A percentile compares a stretch with the other conserved stretches of the same genome.
These are phyloP conservation scores for Apoderus coryli DNA, from an alignment of 2,888 invertebrate species.

Conservation along the genomic window DNA sequence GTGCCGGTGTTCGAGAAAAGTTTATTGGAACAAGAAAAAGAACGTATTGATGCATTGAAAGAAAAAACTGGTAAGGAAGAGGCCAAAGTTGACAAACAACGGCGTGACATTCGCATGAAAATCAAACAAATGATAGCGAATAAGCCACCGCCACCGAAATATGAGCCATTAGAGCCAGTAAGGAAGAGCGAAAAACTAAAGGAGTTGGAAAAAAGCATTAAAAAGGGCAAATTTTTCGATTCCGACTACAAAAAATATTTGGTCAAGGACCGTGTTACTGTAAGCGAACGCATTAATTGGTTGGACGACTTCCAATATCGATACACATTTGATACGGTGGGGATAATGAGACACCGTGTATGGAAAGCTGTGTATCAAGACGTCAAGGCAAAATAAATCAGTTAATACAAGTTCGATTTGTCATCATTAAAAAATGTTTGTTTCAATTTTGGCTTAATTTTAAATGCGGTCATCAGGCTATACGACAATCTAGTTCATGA, in stretches of 20 bases:
- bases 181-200: slow-evolving; percentile 29
- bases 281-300: slow-evolving; percentile 24
- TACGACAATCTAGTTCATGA: slow-evolving; percentile 28
- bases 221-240: slow-evolving; percentile 29
- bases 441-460: no score
- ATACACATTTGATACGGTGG: slow-evolving; percentile 31
- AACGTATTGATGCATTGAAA: slow-evolving; percentile 27
- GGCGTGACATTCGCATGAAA: slow-evolving; percentile 26
- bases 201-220: slow-evolving; percentile 29
- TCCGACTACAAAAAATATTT: slow-evolving; percentile 30
- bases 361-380: slow-evolving; percentile 32
- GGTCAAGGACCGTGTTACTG: slow-evolving; percentile 21
- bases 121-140: slow-evolving; percentile 24
- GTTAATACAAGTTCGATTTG: slow-evolving; percentile 17
- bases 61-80: slow-evolving; percentile 30
- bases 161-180: slow-evolving; percentile 29
- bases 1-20: slow-evolving; percentile 28
- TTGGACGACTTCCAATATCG: slow-evolving; percentile 26
- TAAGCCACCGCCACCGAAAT: slow-evolving; percentile 23
- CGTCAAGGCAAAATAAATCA: no score
- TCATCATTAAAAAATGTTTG: no score
- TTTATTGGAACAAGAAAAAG: slow-evolving; percentile 28
- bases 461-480: no score
- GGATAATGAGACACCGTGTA: slow-evolving; percentile 30
- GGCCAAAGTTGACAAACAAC: slow-evolving; percentile 26